Evolutionary conservation across 2,888 invertebrate species (phyloP), one percentile per base, ranked within the genome.

Genomic region (Seira musarum): DNA sequence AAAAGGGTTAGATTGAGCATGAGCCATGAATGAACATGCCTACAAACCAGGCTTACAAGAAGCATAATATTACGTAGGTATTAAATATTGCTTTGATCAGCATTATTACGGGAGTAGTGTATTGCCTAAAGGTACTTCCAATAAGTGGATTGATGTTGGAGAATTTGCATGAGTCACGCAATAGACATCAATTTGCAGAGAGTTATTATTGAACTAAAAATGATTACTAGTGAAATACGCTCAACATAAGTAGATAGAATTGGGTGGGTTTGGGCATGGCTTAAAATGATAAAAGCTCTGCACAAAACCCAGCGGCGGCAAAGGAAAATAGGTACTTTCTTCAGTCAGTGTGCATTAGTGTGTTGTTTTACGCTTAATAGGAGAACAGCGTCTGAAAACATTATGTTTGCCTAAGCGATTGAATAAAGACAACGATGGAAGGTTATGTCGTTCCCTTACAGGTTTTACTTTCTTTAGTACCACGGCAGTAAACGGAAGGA

Each of bases 101-200:
- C 30, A 30, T 30, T 30, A 30, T 30, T 30, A 30, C 8, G 8
- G 30, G 30, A 30, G 30, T 8, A 5, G 30, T 30, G 30, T 8
- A 5, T 8, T 30, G 30, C 22, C 61, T 13, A 40, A 63, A 63
- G 30, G 71, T 30, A 63, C 46, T 49, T 49, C 49, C 63, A 66
- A 64, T 74, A 74, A 74, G 73, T 66, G 73, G 66, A 74, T 66
- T 74, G 73, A 57, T 66, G 66, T 61, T 57, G 66, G 66, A 21
- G 70, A 81, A 81, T 66, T 81, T 71, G 75, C 80, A 81, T 81
- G 80, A 75, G 80, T 75, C 80, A 81, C 80, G 80, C 80, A 73
- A 80, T 74, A 66, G 65, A 71, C 70, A 75, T 53, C 75, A 76
- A 81, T 81, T 81, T 75, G 75, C 75, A 75, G 25, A 66, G 80